Evolutionary conservation across 2,113 vertebrate species (phyloP).

Genomic region (Cichladusa arquata): DNA sequence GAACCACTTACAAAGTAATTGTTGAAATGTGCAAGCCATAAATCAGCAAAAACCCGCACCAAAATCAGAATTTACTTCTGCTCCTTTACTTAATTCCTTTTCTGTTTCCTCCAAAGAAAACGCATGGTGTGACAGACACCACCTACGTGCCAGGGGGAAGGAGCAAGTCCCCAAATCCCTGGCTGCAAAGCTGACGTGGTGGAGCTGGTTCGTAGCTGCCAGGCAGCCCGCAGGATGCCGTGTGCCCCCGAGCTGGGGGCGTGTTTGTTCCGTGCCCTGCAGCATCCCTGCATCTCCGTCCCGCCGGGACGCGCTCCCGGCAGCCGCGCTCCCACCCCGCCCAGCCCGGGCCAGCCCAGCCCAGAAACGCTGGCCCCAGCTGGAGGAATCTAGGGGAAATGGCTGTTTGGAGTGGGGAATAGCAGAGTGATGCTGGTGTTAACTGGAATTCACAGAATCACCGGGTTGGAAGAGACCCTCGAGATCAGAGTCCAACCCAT

Average conservation of each 20-base stretch:
- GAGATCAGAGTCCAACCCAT: no score
- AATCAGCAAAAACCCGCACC: background rate
- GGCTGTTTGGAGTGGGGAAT: background rate
- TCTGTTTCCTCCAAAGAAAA: background rate
- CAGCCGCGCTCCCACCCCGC: background rate
- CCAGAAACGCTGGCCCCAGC: background rate
- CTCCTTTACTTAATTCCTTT: background rate
- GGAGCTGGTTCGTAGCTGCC: background rate
- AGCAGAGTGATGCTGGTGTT: no score
- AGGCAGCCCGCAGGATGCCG: background rate
- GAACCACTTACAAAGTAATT: background rate
- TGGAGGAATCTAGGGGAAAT: background rate
- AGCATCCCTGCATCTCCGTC: background rate
- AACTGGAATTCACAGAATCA: no score
- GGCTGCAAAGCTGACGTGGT: background rate
- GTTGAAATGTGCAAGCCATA: background rate
- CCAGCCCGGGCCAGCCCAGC: no score
- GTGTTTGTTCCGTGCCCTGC: constrained; percentile 38
- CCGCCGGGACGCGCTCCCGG: background rate
- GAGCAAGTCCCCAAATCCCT: background rate
- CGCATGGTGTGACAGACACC: background rate
- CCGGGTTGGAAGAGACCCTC: no score
- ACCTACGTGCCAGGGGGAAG: background rate
- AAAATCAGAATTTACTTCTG: background rate
- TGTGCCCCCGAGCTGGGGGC: constrained; percentile 6